Evolutionary conservation across 2,888 invertebrate genomes (phyloP).

Genomic region (Acronicta aceris): DNA sequence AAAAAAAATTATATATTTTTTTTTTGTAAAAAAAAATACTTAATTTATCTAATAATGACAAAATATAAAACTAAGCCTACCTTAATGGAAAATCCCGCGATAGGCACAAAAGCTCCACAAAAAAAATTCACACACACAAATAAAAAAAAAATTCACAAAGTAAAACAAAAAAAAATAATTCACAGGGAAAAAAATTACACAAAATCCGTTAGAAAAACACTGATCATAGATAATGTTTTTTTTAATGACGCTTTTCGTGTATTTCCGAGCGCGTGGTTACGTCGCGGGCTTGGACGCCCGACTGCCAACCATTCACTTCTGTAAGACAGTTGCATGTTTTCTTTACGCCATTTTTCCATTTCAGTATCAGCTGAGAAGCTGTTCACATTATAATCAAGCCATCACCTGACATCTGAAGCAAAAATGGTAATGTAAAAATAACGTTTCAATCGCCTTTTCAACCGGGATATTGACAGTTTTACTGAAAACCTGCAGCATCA

Average conservation of each 20-base stretch:
- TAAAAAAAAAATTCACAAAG: constrained; percentile 16
- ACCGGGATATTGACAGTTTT: too few relatives aligned
- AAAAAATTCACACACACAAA: constrained; percentile 40
- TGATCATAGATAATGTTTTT: constrained; percentile 24
- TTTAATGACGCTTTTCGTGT: background rate
- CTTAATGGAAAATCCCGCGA: constrained; percentile 27
- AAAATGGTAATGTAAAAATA: too few relatives aligned
- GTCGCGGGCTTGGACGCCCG: constrained; percentile 36
- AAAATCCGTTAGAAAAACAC: constrained; percentile 45
- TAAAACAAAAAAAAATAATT: constrained; percentile 8
- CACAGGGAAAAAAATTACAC: constrained; percentile 10
- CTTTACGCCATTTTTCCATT: constrained; percentile 9
- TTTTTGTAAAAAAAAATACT: background rate
- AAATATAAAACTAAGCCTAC: constrained; percentile 23
- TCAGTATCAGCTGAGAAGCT: constrained; percentile 2
- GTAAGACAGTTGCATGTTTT: background rate
- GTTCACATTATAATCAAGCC: too few relatives aligned
- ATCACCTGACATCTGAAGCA: too few relatives aligned
- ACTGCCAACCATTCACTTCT: constrained; percentile 32
- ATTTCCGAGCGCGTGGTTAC: constrained; percentile 24
- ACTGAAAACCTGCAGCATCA: too few relatives aligned
- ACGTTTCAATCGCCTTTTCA: too few relatives aligned
- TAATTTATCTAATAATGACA: background rate
- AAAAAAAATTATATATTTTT: background rate
- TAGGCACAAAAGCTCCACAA: constrained; percentile 18